A percentile compares a stretch with the other conserved stretches of the same genome.
phyloP scores from a whole-genome alignment of 2,797 vertebrate species.

The Cercopithecus petaurista region DNA sequence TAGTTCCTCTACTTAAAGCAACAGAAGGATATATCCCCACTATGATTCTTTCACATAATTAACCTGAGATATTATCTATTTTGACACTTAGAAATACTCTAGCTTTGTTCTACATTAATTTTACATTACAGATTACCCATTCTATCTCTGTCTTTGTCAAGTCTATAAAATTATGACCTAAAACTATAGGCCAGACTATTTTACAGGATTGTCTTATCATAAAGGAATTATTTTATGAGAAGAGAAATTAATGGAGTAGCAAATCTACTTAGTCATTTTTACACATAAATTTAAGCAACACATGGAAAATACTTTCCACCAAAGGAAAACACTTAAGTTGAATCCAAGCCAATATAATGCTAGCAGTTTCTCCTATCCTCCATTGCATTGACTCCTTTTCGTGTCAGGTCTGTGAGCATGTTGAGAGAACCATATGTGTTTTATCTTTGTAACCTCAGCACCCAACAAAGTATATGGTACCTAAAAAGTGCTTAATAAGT shows the following conservation, averaged over 20 bases:
- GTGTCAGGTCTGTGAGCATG: neutral
- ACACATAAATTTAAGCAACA: neutral
- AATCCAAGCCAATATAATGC: neutral
- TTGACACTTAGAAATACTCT: neutral
- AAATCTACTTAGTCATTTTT: neutral
- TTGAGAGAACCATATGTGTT: neutral
- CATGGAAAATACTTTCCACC: neutral
- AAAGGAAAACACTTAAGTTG: neutral
- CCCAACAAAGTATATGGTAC: neutral
- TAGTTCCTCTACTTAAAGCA: neutral
- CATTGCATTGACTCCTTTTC: neutral
- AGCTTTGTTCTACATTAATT: conserved; percentile 12
- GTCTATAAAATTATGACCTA: neutral
- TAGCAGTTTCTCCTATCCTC: neutral
- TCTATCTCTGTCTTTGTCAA: neutral
- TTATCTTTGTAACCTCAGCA: neutral
- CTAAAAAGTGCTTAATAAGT: neutral
- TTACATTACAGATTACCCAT: neutral
- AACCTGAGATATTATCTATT: neutral
- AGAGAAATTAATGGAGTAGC: neutral
- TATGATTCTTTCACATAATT: neutral
- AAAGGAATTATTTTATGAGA: neutral
- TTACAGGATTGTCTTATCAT: neutral
- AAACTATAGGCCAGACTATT: neutral
- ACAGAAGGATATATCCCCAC: neutral